Evolutionary conservation across 2,797 vertebrate species (phyloP).

Genomic region (Anabacerthia variegaticeps): DNA sequence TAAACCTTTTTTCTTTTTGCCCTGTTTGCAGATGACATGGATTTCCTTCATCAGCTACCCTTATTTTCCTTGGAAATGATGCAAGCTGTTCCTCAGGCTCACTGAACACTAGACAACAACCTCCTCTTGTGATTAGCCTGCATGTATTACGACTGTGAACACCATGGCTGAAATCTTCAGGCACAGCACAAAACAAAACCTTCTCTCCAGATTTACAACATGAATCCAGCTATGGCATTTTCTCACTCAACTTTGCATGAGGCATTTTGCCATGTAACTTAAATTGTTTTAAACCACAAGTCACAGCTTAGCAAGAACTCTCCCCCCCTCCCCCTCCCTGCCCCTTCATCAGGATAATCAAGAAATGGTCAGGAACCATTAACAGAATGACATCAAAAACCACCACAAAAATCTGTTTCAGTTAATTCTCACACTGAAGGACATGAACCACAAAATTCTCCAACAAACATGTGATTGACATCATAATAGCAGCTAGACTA

Average conservation of each 20-base stretch:
- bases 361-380: background rate
- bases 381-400: background rate
- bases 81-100: background rate
- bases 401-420: background rate
- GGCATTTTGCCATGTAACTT: background rate
- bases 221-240: background rate
- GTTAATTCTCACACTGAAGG: background rate
- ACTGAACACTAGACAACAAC: background rate
- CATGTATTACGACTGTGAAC: background rate
- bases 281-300: background rate
- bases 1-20: background rate
- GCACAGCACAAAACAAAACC: background rate
- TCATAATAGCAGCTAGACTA: background rate
- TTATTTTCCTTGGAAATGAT: background rate
- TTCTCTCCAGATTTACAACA: background rate
- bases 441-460: background rate
- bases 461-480: background rate
- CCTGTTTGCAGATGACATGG: background rate
- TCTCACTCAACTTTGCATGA: background rate
- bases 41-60: background rate
- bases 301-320: background rate
- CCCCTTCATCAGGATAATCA: background rate
- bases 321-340: fast-evolving
- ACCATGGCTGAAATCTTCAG: background rate
- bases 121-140: background rate